These are phyloP conservation scores for Hirundichthys speculiger DNA, from an alignment of 2,113 vertebrate genomes.

Conservation along the genomic window DNA sequence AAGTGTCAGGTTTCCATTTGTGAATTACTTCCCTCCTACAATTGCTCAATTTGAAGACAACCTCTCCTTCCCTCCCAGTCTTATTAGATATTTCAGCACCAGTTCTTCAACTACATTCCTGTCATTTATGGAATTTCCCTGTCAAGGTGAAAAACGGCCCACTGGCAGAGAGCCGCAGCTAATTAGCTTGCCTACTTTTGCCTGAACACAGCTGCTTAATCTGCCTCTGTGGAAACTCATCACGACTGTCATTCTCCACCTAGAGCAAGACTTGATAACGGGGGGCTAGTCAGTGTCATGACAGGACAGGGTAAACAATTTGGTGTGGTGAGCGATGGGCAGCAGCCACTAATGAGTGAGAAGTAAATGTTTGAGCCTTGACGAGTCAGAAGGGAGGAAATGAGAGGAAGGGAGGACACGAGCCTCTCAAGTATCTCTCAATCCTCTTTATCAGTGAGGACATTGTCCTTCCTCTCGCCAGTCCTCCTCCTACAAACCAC, in stretches of 20 bases:
- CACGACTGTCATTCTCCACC: constrained; percentile 54
- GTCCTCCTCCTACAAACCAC: constrained; percentile 48
- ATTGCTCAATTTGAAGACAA: constrained; percentile 22
- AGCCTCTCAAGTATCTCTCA: constrained; percentile 54
- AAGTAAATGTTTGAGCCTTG: constrained; percentile 60
- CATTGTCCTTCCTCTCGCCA: constrained; percentile 50
- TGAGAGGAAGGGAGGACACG: constrained; percentile 57
- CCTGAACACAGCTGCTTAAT: constrained; percentile 50
- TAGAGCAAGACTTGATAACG: constrained; percentile 58
- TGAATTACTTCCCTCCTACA: constrained; percentile 19
- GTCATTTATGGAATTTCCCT: constrained; percentile 65
- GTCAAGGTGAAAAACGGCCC: constrained; percentile 65
- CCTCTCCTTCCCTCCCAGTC: constrained; percentile 41
- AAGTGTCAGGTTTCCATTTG: constrained; percentile 25
- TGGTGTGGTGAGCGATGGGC: constrained; percentile 51
- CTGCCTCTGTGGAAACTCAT: constrained; percentile 61
- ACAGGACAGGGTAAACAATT: constrained; percentile 68
- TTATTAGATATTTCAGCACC: constrained; percentile 35
- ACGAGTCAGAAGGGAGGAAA: constrained; percentile 48
- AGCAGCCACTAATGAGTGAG: constrained; percentile 70
- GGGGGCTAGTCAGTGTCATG: constrained; percentile 53
- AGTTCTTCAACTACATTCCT: constrained; percentile 58
- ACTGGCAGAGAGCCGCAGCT: constrained; percentile 53
- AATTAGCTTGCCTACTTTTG: constrained; percentile 73
- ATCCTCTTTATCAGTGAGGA: constrained; percentile 63